phyloP scores from a whole-genome alignment of 1,140 invertebrate species.

The Ooceraea biroi region DNA sequence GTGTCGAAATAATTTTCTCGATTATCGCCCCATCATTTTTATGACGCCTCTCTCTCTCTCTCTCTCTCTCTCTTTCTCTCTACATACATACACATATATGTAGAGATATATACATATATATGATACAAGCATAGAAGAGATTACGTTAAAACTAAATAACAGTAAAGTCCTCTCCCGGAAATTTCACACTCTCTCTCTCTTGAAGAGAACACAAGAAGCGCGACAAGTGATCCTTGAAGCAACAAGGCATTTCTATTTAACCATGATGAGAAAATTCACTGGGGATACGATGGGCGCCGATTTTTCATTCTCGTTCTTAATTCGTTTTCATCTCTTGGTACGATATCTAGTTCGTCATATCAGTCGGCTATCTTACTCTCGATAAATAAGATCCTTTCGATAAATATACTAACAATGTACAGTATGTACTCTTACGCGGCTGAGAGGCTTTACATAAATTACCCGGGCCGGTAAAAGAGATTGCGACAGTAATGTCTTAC shows the following conservation, averaged over 20 bases:
- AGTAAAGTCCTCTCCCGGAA: constrained; percentile 58
- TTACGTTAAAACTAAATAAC: constrained; percentile 76
- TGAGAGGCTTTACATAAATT: constrained; percentile 37
- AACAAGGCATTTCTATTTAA: constrained; percentile 37
- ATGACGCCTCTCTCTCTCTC: constrained; percentile 19
- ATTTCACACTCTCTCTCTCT: constrained; percentile 7
- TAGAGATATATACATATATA: constrained; percentile 60
- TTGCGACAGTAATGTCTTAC: constrained; percentile 37
- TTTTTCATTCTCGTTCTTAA: constrained; percentile 28
- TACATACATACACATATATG: constrained; percentile 50
- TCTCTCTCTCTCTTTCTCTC: neutral
- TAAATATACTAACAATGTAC: constrained; percentile 53
- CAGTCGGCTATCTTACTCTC: constrained; percentile 13
- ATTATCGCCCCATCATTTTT: constrained; percentile 58
- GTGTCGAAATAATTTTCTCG: neutral
- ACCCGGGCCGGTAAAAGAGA: constrained; percentile 1
- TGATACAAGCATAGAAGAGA: constrained; percentile 64
- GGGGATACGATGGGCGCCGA: constrained; percentile 12
- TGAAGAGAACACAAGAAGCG: constrained; percentile 11
- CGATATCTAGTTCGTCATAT: constrained; percentile 9
- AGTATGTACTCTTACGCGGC: constrained; percentile 27
- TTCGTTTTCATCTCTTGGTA: neutral
- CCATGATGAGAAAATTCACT: constrained; percentile 15
- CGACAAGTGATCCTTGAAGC: constrained; percentile 47
- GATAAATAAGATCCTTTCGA: constrained; percentile 42